Percentiles rank a stretch among this genome's conserved stretches.
phyloP scores from a whole-genome alignment of 2,797 vertebrate species.

The Triplophysa bombifrons region DNA sequence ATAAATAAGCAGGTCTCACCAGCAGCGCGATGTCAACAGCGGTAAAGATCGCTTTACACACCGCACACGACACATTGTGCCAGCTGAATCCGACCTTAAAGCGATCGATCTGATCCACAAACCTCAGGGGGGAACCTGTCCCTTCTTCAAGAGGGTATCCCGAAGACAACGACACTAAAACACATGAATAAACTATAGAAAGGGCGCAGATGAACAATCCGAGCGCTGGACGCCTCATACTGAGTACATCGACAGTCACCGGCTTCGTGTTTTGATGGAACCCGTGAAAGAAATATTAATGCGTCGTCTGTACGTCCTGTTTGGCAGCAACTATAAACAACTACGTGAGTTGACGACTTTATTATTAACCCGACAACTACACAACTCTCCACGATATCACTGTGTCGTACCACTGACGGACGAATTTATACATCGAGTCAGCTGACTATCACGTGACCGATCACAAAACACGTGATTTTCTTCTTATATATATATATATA shows the following conservation, averaged over 20 bases:
- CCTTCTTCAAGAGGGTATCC: slow-evolving; percentile 54
- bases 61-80: slow-evolving; percentile 71
- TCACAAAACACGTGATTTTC: not conserved
- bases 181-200: slow-evolving; percentile 32
- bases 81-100: slow-evolving; percentile 65
- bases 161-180: slow-evolving; percentile 34
- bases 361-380: not conserved
- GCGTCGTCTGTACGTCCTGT: no score
- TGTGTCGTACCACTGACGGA: fast-evolving
- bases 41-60: slow-evolving; percentile 74
- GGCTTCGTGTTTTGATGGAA: not conserved
- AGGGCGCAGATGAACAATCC: not conserved
- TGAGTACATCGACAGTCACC: not conserved
- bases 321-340: not conserved
- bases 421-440: slow-evolving; percentile 55
- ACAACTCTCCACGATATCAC: not conserved
- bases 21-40: slow-evolving; percentile 75
- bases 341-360: not conserved
- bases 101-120: slow-evolving; percentile 48
- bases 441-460: slow-evolving; percentile 71
- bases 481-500: not conserved
- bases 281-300: not conserved
- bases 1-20: slow-evolving; percentile 65
- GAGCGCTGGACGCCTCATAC: slow-evolving; percentile 19
- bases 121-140: slow-evolving; percentile 11